Evolutionary conservation across 1,140 invertebrate species (phyloP).

Genomic region (Apis laboriosa): DNA sequence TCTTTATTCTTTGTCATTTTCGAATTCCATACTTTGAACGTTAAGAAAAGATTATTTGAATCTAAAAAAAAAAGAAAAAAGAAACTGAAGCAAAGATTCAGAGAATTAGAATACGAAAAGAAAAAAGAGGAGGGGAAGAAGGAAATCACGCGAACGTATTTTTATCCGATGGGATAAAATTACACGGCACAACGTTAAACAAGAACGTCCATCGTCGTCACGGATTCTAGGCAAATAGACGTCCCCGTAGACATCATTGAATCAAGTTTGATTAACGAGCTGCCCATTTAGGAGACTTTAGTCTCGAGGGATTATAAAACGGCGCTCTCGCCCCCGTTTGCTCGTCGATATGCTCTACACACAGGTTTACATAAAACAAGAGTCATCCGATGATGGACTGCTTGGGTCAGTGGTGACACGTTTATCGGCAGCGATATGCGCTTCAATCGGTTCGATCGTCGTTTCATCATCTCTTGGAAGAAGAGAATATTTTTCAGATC

Average conservation of each 20-base stretch:
- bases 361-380: conserved; percentile 46
- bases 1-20: too few relatives aligned
- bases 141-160: not conserved
- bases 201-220: conserved; percentile 13
- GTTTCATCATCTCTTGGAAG: not conserved
- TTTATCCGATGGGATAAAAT: conserved; percentile 19
- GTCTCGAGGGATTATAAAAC: conserved; percentile 64
- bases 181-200: conserved; percentile 32
- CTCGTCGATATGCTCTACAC: conserved; percentile 41
- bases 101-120: not conserved
- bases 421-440: conserved; percentile 57
- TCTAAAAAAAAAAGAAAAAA: too few relatives aligned
- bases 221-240: conserved; percentile 42
- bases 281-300: conserved; percentile 62
- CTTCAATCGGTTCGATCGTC: not conserved
- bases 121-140: not conserved
- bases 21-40: too few relatives aligned
- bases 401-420: conserved; percentile 51
- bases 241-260: conserved; percentile 49
- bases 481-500: not conserved
- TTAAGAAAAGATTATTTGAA: too few relatives aligned
- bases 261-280: conserved; percentile 65
- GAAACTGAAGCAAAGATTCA: not conserved
- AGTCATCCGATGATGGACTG: conserved; percentile 59
- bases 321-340: conserved; percentile 31